Evolutionary conservation across 2,113 vertebrate species (phyloP), one percentile per base, ranked within the genome.

Genomic region (Sclerurus mexicanus): DNA sequence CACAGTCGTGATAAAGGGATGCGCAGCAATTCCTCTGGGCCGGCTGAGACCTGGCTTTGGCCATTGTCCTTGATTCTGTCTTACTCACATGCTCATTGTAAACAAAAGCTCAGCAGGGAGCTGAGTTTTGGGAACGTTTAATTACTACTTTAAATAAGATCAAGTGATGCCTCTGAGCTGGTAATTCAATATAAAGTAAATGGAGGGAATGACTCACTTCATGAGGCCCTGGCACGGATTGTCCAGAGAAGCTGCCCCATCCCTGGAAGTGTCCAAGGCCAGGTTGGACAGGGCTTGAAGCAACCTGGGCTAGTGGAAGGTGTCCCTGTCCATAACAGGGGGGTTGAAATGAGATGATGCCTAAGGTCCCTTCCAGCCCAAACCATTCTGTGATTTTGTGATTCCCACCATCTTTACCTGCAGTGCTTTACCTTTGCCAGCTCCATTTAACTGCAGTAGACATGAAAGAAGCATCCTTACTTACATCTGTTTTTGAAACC

Each of bases 71-170:
- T 28, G 16, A 46, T 46, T 21, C 77, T 31, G 5, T 46, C 63
- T 52, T 52, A 1, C 67, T 49, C 75, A 42, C 59, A 2, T 25
- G 37, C 30, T 80, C 75, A 21, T 42, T 55, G 50, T 16, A 58
- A 95, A 77, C 88, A 95, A 53, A 37, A 75, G n/a, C 63, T 71
- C 82, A 74, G 72, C 63, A 53, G 81, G 63, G 58, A 88, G 25
- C 0, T 69, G n/a, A n/a, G 72, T 24, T 71, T 74, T 25, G 53
- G 73, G 66, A 69, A 73, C 1, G 2, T 86, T 94, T 90, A 46
- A 58, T 88, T 92, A 88, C 68, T n/a, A 1, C 19, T 37, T 90
- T 62, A 63, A 72, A 76, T 75, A 72, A 58, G 85, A 86, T 35
- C 28, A 85, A 90, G 50, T 3, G 28, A 30, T 77, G 88, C 31